Evolutionary conservation across 1,140 invertebrate species (phyloP).

Genomic region (Drosophila azteca): DNA sequence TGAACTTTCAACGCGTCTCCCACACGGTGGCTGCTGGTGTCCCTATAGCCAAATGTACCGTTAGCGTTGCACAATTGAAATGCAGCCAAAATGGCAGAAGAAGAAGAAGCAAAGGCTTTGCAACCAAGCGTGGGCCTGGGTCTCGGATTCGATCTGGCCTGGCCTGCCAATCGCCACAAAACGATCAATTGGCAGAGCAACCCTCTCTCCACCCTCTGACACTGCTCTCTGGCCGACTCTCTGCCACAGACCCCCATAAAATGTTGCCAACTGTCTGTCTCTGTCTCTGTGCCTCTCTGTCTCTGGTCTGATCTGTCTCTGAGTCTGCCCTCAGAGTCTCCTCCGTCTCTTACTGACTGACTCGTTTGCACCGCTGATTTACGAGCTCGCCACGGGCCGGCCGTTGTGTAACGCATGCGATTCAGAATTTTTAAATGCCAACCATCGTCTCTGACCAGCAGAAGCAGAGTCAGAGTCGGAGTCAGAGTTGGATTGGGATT

Average conservation of each 20-base stretch:
- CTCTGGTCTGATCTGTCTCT: too few species aligned
- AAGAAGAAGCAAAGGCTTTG: constrained; percentile 59
- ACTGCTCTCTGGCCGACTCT: neutral
- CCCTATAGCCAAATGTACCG: constrained; percentile 61
- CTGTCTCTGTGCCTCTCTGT: too few species aligned
- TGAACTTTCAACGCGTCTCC: constrained; percentile 66
- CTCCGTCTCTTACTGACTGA: constrained; percentile 59
- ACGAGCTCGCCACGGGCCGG: constrained; percentile 79
- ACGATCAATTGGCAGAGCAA: constrained; percentile 66
- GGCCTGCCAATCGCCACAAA: constrained; percentile 71
- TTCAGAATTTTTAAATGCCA: constrained; percentile 80
- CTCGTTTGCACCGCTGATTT: constrained; percentile 76
- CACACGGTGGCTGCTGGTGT: constrained; percentile 38
- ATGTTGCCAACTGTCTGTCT: constrained; percentile 61
- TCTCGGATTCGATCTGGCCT: constrained; percentile 8
- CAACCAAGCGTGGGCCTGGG: constrained; percentile 52
- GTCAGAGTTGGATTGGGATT: neutral
- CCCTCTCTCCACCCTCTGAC: neutral
- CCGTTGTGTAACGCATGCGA: constrained; percentile 83
- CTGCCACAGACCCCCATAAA: constrained; percentile 66
- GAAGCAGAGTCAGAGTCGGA: constrained; percentile 22
- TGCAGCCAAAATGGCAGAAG: constrained; percentile 59
- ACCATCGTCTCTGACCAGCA: constrained; percentile 62
- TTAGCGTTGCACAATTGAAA: constrained; percentile 79
- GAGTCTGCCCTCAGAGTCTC: too few species aligned